Conservation (phyloP, 2,888 invertebrate species). For the Opisthograptis luteolata region DNA sequence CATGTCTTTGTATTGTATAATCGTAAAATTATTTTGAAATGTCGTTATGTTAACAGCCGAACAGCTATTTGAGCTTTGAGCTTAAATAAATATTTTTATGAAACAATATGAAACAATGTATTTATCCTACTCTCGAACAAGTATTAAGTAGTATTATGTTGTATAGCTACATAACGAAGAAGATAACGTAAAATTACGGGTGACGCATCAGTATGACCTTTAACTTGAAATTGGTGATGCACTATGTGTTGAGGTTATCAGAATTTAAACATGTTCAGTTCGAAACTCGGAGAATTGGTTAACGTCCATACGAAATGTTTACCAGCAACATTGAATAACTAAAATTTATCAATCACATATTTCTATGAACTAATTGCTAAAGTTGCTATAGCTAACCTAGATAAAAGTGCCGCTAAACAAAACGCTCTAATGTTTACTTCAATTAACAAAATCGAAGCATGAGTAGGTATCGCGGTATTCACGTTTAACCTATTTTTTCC, state of each 20-base stretch:
- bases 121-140: too few species aligned
- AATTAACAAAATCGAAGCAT: conserved; percentile 2
- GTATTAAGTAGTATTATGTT: too few species aligned
- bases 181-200: neutral
- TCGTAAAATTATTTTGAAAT: conserved; percentile 17
- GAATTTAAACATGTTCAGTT: neutral
- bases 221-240: neutral
- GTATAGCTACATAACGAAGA: too few species aligned
- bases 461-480: conserved; percentile 12
- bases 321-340: neutral
- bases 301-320: neutral
- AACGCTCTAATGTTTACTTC: conserved; percentile 1
- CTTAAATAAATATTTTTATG: neutral
- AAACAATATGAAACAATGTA: too few species aligned
- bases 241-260: conserved; percentile 11
- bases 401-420: neutral
- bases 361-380: too few species aligned
- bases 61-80: conserved; percentile 1
- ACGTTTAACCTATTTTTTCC: conserved; percentile 54
- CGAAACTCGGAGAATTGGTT: neutral
- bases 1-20: conserved; percentile 16
- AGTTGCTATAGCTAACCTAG: neutral
- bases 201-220: conserved; percentile 8
- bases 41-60: neutral
- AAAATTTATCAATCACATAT: too few species aligned